Evolutionary conservation across 1,140 invertebrate genomes (phyloP).

Genomic region (Drosophila grimshawi): DNA sequence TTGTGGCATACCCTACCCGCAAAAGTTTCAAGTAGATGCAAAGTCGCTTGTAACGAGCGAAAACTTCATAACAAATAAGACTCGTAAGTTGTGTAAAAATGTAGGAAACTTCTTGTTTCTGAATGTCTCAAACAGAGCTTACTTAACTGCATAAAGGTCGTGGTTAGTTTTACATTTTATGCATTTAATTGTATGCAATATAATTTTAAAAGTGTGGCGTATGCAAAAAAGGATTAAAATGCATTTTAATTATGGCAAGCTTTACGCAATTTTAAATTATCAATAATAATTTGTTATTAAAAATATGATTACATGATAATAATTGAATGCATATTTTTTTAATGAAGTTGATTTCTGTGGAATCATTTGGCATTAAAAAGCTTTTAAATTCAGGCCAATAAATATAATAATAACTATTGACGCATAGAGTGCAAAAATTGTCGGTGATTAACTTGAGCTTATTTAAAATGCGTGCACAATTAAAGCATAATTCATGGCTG

Average conservation of each 20-base stretch:
- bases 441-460: slow-evolving; percentile 7
- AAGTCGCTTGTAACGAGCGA: background rate
- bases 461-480: slow-evolving; percentile 69
- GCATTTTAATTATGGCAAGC: too few species aligned
- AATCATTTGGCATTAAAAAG: background rate
- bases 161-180: too few species aligned
- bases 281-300: too few species aligned
- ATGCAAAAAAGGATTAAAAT: too few species aligned
- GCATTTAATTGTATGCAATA: too few species aligned
- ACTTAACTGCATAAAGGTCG: too few species aligned
- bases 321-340: background rate
- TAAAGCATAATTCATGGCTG: slow-evolving; percentile 79
- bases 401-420: too few species aligned
- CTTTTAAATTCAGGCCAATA: background rate
- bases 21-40: background rate
- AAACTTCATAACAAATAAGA: background rate
- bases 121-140: background rate
- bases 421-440: background rate
- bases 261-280: too few species aligned
- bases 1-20: background rate
- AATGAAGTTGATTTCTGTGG: background rate
- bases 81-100: background rate
- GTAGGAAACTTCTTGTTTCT: background rate
- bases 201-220: too few species aligned
- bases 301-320: background rate